Evolutionary conservation across 2,113 vertebrate genomes (phyloP), one percentile per base, ranked within the genome.

Genomic region (Melanotaenia duboulayi): DNA sequence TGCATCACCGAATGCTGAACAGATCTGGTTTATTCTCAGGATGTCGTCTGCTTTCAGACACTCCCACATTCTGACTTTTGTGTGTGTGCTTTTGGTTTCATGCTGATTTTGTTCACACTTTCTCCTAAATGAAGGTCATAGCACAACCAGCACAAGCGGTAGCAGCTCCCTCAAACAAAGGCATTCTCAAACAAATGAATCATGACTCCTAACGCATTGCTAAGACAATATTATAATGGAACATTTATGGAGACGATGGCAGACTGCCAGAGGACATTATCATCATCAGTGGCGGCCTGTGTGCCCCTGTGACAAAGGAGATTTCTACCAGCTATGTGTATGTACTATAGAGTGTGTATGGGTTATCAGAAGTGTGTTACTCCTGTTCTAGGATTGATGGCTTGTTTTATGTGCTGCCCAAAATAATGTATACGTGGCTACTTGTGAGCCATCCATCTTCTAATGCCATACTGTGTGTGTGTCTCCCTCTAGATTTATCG

Each of bases 401-500:
- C 63, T 86, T 83, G 78, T 90, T 93, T 91, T 82, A 86, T 85
- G 48, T 50, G 11, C 76, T 74, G 79, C 68, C 59, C 81, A 80
- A 63, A 84, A 71, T 86, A 89, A 92, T 73, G 81, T 69, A 52
- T 70, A 69, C 35, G 40, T 58, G 77, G 82, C 65, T 69, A 39
- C 76, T 78, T 83, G 59, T 32, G 55, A 61, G 40, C 78, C 71
- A 84, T 83, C 74, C 59, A 11, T 84, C 87, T 87, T 87, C 57
- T 85, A 66, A 91, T 80, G 56, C 60, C 71, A 23, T 23, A 4
- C 25, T 64, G 61, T 37, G 22, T 66, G 37, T 74, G 44, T 64
- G 61, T 71, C 7, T 74, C 74, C 71, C 54, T 65, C 55, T 90
- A 99, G 97, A 99, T 99, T 88, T 99, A 98, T 90, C 95, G 97